Percentiles rank a stretch among this genome's conserved stretches.
These are phyloP conservation scores for Rhagologus leucostigma DNA, from an alignment of 2,113 vertebrate species.

Conservation along the genomic window DNA sequence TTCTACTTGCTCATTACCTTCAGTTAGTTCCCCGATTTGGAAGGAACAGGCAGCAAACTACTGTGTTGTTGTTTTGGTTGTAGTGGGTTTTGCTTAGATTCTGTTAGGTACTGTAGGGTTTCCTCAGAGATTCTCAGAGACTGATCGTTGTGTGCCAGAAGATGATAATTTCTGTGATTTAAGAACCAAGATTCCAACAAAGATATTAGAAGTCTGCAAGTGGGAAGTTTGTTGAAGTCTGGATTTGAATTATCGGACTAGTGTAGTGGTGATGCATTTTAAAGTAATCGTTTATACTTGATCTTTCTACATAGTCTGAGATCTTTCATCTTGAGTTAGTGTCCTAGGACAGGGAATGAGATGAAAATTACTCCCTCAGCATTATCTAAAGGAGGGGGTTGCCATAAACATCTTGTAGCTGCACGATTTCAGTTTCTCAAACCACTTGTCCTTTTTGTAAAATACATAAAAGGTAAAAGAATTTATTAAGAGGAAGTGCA, in stretches of 20 bases:
- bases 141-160: background rate
- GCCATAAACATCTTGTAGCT: background rate
- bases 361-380: background rate
- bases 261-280: background rate
- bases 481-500: background rate
- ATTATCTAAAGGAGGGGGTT: background rate
- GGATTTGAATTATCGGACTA: background rate
- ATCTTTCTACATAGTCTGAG: background rate
- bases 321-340: background rate
- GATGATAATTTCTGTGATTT: background rate
- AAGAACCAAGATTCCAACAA: background rate
- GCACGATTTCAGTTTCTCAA: background rate
- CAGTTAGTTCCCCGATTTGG: background rate
- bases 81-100: background rate
- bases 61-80: background rate
- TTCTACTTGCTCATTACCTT: background rate
- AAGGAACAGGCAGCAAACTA: background rate
- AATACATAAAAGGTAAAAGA: background rate
- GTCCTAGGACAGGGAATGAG: background rate
- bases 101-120: background rate
- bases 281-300: background rate
- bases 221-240: background rate
- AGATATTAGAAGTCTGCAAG: background rate
- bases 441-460: background rate
- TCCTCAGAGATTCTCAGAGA: background rate